These are phyloP conservation scores for Petrocephalus sullivani DNA, from an alignment of 2,797 vertebrate species.

Conservation along the genomic window DNA sequence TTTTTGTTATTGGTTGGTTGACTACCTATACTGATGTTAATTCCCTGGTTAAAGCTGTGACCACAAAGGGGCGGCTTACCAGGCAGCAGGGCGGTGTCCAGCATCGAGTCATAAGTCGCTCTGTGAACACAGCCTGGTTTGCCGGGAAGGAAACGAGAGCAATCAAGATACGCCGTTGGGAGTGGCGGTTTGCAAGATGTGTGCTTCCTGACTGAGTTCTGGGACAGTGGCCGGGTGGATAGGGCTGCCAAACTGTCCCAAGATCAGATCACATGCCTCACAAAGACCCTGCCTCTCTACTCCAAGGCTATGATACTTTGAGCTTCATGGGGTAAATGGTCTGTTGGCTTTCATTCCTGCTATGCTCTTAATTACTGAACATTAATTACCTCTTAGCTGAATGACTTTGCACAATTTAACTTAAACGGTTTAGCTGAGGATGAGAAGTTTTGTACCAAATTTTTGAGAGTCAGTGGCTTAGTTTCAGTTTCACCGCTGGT, in stretches of 20 bases:
- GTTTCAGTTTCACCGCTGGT: not conserved
- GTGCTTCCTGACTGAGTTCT: not conserved
- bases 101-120: not conserved
- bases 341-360: not conserved
- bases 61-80: not conserved
- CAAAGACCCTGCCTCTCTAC: not conserved
- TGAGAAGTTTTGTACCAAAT: not conserved
- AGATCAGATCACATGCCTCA: not conserved
- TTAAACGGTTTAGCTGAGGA: not conserved
- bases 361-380: not conserved
- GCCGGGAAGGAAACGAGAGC: not conserved
- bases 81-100: not conserved
- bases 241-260: not conserved
- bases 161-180: not conserved
- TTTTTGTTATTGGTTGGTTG: slow-evolving; percentile 21
- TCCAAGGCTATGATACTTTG: not conserved
- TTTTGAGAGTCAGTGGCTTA: not conserved
- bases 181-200: not conserved
- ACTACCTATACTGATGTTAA: slow-evolving; percentile 30
- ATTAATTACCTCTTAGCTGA: not conserved
- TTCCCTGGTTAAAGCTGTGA: slow-evolving; percentile 27
- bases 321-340: not conserved
- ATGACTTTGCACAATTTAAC: not conserved
- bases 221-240: not conserved
- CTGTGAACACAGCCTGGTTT: not conserved